Evolutionary conservation across 2,113 vertebrate genomes (phyloP).

Genomic region (Oreochromis spilurus): DNA sequence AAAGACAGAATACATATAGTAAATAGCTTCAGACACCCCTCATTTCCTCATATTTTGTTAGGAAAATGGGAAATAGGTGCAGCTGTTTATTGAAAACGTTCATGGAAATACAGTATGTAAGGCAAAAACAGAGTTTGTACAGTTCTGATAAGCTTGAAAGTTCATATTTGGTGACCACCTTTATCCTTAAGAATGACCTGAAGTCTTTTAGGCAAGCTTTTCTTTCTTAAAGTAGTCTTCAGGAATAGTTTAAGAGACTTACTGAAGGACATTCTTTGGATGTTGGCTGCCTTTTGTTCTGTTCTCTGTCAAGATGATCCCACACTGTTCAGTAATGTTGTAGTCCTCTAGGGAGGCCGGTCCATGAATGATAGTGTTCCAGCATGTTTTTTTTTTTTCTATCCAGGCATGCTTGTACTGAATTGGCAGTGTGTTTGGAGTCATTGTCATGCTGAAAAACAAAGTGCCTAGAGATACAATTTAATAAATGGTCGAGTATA

Average conservation of each 20-base stretch:
- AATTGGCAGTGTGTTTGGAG: background rate
- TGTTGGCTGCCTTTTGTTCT: background rate
- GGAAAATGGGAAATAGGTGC: background rate
- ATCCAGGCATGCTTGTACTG: background rate
- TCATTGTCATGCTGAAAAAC: background rate
- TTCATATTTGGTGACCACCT: background rate
- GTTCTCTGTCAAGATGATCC: background rate
- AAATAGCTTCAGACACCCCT: background rate
- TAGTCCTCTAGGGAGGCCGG: background rate
- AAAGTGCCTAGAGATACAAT: background rate
- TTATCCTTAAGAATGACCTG: background rate
- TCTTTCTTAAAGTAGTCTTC: background rate
- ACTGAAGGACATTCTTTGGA: background rate
- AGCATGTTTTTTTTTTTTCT: rapidly evolving
- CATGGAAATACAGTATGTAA: background rate
- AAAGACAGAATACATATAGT: background rate
- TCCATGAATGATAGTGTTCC: background rate
- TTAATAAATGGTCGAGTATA: background rate
- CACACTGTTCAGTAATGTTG: background rate
- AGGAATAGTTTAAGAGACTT: background rate
- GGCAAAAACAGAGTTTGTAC: background rate
- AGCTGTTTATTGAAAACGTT: background rate
- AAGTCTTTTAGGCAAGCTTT: background rate
- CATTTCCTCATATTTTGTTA: background rate
- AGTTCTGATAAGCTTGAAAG: background rate